Conservation (phyloP, 2,113 vertebrate genomes). For the Uria aalge region DNA sequence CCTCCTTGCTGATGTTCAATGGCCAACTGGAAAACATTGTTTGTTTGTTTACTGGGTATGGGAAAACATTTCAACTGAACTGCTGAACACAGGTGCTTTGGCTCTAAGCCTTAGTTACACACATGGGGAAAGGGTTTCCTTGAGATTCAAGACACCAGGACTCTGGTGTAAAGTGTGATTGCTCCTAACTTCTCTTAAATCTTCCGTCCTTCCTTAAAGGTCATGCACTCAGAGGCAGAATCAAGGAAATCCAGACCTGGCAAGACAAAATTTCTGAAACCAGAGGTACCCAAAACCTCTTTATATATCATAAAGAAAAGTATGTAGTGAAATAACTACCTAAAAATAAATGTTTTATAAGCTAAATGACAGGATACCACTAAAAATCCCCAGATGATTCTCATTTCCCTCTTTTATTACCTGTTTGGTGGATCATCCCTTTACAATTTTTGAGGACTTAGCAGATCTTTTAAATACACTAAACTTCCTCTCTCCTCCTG, state of each 20-base stretch:
- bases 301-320: background rate
- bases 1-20: background rate
- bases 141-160: background rate
- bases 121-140: background rate
- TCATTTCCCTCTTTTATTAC: background rate
- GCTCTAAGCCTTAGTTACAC: background rate
- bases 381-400: background rate
- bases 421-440: background rate
- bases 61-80: background rate
- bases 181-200: background rate
- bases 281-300: background rate
- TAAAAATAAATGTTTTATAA: background rate
- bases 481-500: slow-evolving; percentile 19
- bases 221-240: background rate
- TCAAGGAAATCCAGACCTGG: background rate
- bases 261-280: background rate
- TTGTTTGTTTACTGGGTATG: background rate
- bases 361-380: background rate
- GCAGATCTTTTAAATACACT: background rate
- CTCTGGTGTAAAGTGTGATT: background rate
- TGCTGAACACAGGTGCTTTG: background rate
- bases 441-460: background rate
- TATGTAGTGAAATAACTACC: background rate
- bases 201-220: background rate
- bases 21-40: background rate